Percentiles rank a stretch among this genome's conserved stretches.
Evolutionary conservation across 2,888 invertebrate species (phyloP).

Genomic region (Pimpla rufipes): DNA sequence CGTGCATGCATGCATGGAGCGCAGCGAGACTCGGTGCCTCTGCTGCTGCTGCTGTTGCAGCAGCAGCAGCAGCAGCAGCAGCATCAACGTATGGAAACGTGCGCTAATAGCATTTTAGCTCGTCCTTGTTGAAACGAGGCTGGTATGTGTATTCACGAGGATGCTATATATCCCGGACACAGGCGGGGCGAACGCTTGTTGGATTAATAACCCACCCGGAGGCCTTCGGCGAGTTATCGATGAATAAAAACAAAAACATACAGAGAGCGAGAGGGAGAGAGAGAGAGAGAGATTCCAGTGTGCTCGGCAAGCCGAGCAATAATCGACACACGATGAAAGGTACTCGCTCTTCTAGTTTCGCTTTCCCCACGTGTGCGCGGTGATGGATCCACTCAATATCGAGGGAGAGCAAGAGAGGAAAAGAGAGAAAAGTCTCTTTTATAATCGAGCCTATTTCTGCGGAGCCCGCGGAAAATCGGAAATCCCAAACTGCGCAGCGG

Average conservation of each 20-base stretch:
- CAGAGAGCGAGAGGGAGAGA: not conserved
- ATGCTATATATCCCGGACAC: constrained; percentile 1
- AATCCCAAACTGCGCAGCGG: constrained; percentile 9
- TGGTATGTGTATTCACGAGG: constrained; percentile 22
- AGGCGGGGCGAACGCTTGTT: not conserved
- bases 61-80: not conserved
- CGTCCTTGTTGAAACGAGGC: constrained; percentile 29
- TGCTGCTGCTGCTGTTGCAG: not conserved
- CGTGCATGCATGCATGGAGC: constrained; percentile 20
- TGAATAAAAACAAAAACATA: constrained; percentile 46
- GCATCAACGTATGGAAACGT: constrained; percentile 26
- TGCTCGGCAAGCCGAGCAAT: not conserved
- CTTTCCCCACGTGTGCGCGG: constrained; percentile 16
- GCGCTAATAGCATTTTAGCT: constrained; percentile 46
- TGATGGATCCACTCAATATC: constrained; percentile 40
- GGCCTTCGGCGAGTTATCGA: constrained; percentile 41
- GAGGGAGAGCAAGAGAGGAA: not conserved
- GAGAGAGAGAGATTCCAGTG: constrained; percentile 6
- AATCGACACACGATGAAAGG: constrained; percentile 45
- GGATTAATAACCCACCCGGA: constrained; percentile 38
- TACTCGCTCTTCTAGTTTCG: constrained; percentile 31
- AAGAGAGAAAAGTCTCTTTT: not conserved
- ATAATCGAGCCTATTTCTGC: constrained; percentile 25
- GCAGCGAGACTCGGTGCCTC: not conserved
- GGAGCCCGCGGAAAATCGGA: constrained; percentile 14